A percentile compares a stretch with the other conserved stretches of the same genome.
Conservation (phyloP, 2,888 invertebrate genomes). For the Heliconius ethilla region DNA sequence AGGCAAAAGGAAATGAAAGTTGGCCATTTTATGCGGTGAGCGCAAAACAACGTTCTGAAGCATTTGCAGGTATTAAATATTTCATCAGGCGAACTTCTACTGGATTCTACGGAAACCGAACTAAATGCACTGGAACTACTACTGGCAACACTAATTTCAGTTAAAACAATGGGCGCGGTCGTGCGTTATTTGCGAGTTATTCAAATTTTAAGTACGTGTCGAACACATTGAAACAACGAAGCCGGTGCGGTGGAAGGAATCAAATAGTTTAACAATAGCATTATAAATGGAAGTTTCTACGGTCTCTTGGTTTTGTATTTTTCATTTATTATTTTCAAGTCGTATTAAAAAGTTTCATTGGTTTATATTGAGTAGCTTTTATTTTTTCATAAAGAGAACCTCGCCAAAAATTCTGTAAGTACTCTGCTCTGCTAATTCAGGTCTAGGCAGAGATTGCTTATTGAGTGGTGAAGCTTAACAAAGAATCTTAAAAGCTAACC, state of each 20-base stretch:
- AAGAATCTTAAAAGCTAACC: too few relatives aligned
- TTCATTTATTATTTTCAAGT: not conserved
- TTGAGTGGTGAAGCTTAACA: too few relatives aligned
- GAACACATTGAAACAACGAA: conserved; percentile 19
- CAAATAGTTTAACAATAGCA: conserved; percentile 13
- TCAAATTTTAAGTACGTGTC: conserved; percentile 34
- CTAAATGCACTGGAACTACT: conserved; percentile 40
- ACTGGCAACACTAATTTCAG: conserved; percentile 33
- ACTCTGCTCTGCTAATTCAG: too few relatives aligned
- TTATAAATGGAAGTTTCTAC: not conserved
- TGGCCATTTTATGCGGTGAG: conserved; percentile 26
- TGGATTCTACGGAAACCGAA: conserved; percentile 35
- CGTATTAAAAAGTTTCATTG: not conserved
- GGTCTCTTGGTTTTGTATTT: not conserved
- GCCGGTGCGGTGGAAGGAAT: conserved; percentile 2
- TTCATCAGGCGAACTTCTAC: conserved; percentile 38
- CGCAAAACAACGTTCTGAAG: conserved; percentile 29
- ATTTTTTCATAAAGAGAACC: not conserved
- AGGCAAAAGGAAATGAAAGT: conserved; percentile 24
- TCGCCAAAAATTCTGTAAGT: not conserved
- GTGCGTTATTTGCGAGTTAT: conserved; percentile 42
- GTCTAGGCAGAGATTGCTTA: too few relatives aligned
- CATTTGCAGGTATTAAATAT: conserved; percentile 41
- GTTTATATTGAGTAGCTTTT: not conserved
- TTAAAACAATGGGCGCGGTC: conserved; percentile 47